Evolutionary conservation across 2,797 vertebrate species (phyloP).

Genomic region (Channallabes apus): DNA sequence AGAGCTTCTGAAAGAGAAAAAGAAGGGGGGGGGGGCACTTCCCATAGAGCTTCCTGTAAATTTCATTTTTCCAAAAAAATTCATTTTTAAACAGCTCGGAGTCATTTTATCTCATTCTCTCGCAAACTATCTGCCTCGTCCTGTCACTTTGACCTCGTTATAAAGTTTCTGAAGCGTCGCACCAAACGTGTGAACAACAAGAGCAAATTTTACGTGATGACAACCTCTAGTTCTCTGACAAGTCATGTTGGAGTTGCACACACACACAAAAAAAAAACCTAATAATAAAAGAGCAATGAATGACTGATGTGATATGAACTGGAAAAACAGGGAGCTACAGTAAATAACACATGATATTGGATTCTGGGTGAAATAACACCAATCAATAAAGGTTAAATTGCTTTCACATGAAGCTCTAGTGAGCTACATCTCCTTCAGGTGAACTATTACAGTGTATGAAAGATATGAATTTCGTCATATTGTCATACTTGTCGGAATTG

Average conservation of each 20-base stretch:
- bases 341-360: neutral
- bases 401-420: neutral
- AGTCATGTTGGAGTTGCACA: slow-evolving; percentile 68
- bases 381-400: slow-evolving; percentile 6
- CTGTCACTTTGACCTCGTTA: neutral
- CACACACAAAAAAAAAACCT: no score
- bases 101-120: neutral
- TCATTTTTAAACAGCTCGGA: neutral
- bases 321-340: neutral
- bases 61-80: neutral
- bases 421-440: neutral
- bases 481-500: neutral
- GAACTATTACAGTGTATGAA: neutral
- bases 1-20: neutral
- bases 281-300: slow-evolving; percentile 47
- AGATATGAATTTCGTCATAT: neutral
- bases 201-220: slow-evolving; percentile 61
- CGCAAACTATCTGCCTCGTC: neutral
- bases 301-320: slow-evolving; percentile 72
- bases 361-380: neutral
- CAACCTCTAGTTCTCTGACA: slow-evolving; percentile 60
- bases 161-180: neutral
- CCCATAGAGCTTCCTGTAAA: neutral
- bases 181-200: slow-evolving; percentile 41
- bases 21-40: no score